A percentile compares a stretch with the other conserved stretches of the same genome.
These are phyloP conservation scores for Sula dactylatra DNA, from an alignment of 2,113 vertebrate species.

Conservation along the genomic window DNA sequence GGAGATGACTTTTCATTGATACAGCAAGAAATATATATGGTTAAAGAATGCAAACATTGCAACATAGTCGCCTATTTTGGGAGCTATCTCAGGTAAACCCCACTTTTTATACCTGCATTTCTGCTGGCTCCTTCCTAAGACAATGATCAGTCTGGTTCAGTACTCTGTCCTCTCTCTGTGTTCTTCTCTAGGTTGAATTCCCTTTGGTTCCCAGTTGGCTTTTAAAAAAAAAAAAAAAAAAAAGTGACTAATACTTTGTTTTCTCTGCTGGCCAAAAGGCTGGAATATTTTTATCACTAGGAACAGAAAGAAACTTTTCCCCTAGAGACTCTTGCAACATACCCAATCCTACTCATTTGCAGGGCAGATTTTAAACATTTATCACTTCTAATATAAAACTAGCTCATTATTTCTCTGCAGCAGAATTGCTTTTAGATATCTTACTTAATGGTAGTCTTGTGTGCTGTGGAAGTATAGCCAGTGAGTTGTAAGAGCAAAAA, in stretches of 20 bases:
- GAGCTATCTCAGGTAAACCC: constrained; percentile 95
- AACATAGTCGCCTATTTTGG: constrained; percentile 99
- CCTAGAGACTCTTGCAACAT: neutral
- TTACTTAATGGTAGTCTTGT: neutral
- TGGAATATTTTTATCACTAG: constrained; percentile 54
- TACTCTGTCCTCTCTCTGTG: neutral
- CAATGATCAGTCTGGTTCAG: neutral
- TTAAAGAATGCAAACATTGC: constrained; percentile 97
- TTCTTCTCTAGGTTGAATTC: neutral
- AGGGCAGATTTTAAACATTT: neutral
- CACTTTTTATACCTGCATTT: neutral
- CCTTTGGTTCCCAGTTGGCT: neutral
- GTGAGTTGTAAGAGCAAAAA: neutral
- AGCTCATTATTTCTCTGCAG: neutral
- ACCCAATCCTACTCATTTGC: neutral
- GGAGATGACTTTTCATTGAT: constrained; percentile 99
- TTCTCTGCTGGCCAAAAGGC: constrained; percentile 37
- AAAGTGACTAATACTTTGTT: constrained; percentile 39
- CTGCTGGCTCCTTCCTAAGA: neutral
- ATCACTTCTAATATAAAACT: neutral
- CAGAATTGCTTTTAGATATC: neutral
- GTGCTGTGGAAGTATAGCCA: neutral
- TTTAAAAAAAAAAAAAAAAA: neutral
- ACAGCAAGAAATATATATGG: constrained; percentile 99
- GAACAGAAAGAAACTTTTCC: constrained; percentile 5